Evolutionary conservation across 2,888 invertebrate genomes (phyloP).

Genomic region (Heliconius sara): DNA sequence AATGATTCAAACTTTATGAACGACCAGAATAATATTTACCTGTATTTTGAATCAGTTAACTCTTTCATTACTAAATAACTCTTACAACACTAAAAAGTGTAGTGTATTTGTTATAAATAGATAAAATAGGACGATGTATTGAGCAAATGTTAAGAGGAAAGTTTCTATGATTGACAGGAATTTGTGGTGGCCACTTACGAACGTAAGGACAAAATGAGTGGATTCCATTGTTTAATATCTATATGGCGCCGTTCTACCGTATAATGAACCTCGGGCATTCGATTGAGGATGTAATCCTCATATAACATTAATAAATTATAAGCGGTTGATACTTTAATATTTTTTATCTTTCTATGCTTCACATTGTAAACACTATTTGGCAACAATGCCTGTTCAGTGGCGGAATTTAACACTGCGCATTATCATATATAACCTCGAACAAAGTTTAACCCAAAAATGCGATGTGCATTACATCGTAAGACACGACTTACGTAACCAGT

Average conservation of each 20-base stretch:
- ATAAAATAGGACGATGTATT: not conserved
- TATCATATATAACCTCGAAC: too few relatives aligned
- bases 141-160: not conserved
- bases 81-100: not conserved
- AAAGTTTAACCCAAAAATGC: too few relatives aligned
- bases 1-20: too few relatives aligned
- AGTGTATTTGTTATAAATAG: not conserved
- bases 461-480: too few relatives aligned
- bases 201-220: not conserved
- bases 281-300: conserved; percentile 15
- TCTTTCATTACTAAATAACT: too few relatives aligned
- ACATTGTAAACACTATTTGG: not conserved
- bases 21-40: too few relatives aligned
- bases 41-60: too few relatives aligned
- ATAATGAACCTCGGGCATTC: conserved; percentile 3
- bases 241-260: conserved; percentile 13
- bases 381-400: too few relatives aligned
- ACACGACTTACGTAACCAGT: too few relatives aligned
- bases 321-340: not conserved
- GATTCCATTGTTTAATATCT: conserved; percentile 13
- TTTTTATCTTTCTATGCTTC: not conserved
- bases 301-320: not conserved
- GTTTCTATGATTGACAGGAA: not conserved
- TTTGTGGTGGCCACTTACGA: not conserved
- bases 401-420: too few relatives aligned